Evolutionary conservation across 2,888 invertebrate species (phyloP).

Genomic region (Drosophila merina): DNA sequence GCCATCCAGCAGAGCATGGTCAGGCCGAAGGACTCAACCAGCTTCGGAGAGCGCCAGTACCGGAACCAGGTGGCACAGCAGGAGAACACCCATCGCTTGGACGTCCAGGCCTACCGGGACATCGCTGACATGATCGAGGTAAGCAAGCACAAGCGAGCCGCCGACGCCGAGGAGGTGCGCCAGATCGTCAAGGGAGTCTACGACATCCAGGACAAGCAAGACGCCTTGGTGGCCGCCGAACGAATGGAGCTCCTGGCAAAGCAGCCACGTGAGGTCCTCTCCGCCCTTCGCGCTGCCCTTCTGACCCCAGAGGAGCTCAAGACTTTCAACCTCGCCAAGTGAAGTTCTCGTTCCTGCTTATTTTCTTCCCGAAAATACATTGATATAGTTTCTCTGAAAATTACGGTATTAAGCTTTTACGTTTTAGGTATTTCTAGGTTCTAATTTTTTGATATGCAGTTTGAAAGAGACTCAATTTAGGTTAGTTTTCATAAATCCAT

Average conservation of each 20-base stretch:
- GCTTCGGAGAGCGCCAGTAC: conserved; percentile 63
- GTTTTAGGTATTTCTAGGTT: no score
- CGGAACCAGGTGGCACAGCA: conserved; percentile 12
- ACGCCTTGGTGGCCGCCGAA: conserved; percentile 49
- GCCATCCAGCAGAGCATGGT: conserved; percentile 14
- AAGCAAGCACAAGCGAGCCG: conserved; percentile 21
- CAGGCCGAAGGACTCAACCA: conserved; percentile 40
- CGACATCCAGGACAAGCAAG: conserved; percentile 51
- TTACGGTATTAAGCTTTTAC: no score
- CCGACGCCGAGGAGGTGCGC: conserved; percentile 41
- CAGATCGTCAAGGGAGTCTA: conserved; percentile 26
- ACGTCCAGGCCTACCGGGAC: conserved; percentile 11
- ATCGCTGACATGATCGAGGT: conserved; percentile 30
- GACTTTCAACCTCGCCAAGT: conserved; percentile 42
- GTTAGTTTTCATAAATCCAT: no score
- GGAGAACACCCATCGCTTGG: conserved; percentile 6
- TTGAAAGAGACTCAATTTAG: no score
- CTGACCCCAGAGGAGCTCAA: conserved; percentile 37
- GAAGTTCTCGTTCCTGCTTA: neutral
- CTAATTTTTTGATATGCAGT: no score
- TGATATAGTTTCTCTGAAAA: no score
- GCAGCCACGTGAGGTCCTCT: conserved; percentile 42
- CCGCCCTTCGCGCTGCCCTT: conserved; percentile 47
- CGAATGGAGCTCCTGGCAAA: conserved; percentile 55
- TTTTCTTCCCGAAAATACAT: no score